Percentiles rank a stretch among this genome's conserved stretches.
Conservation (phyloP, 2,888 invertebrate genomes). For the Eudasyphora cyanicolor region DNA sequence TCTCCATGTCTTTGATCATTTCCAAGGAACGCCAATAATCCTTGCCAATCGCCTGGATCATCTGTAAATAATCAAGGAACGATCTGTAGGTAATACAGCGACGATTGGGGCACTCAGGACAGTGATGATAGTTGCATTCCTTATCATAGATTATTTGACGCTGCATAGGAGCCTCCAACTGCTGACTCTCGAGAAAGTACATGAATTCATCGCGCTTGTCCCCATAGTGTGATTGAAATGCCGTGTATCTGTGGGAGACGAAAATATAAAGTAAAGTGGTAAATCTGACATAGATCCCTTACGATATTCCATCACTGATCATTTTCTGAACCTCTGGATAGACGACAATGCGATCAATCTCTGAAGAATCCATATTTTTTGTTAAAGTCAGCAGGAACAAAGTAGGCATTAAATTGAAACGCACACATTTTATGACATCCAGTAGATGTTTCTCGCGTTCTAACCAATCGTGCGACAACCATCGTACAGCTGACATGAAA, state of each 20-base stretch:
- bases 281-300: constrained; percentile 76
- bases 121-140: constrained; percentile 75
- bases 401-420: constrained; percentile 89
- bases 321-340: constrained; percentile 87
- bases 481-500: constrained; percentile 89
- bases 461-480: constrained; percentile 88
- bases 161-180: constrained; percentile 86
- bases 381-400: constrained; percentile 90
- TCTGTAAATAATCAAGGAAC: constrained; percentile 75
- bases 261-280: constrained; percentile 45
- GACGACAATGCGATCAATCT: constrained; percentile 86
- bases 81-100: constrained; percentile 72
- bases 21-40: constrained; percentile 74
- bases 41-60: constrained; percentile 71
- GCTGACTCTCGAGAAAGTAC: constrained; percentile 86
- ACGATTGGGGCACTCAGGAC: constrained; percentile 73
- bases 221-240: constrained; percentile 87
- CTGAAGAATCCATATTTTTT: constrained; percentile 86
- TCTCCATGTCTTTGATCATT: constrained; percentile 63
- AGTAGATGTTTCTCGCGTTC: constrained; percentile 82
- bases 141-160: constrained; percentile 87
- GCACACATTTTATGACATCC: constrained; percentile 85
- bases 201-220: constrained; percentile 87
- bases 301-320: constrained; percentile 91
- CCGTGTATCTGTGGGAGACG: constrained; percentile 83